Evolutionary conservation across 2,113 vertebrate genomes (phyloP), one percentile per base, ranked within the genome.

Genomic region (Rhinolophus ferrumequinum): DNA sequence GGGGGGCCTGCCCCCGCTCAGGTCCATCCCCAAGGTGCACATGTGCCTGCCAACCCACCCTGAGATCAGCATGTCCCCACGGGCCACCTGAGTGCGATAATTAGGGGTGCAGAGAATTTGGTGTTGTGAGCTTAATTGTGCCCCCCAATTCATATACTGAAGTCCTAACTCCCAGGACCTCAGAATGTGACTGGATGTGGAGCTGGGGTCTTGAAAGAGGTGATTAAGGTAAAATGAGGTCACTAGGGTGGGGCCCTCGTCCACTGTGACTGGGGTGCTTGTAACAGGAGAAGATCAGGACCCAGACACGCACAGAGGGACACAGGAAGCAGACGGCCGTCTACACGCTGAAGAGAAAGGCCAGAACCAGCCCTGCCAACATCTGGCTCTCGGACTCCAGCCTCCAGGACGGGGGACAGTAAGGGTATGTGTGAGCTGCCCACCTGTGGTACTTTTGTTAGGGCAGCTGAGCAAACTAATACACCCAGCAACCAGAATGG

Each of bases 1-100:
- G 28, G 1, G 28, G 60, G 21, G 6, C 1, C 3, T 13, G 0
- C 1, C 35, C 1, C 1, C 7, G 12, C 35, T 16, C 19, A 2
- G n/a, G 28, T 28, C 15, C 6, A 1, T 38, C 33, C 41, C 22
- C 2, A 6, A 47, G 47, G 8, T 47, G 47, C 47, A 47, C 47
- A 11, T 47, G 47, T 47, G 47, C 47, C 47, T 47, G 47, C 11
- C 11, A 11, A 47, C 7, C 47, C 47, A 9, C 47, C 47, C 7
- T 47, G 47, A 47, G 47, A 47, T 58, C 60, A 0, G 8, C 12
- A 4, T 5, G 9, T 15, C n/a, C 16, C 4, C 2, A 12, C 0
- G 41, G 73, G 30, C 30, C 3, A 4, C 58, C 41, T 41, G 16
- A 54, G 11, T 0, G 11, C 9, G 30, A 26, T 21, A 21, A 38